These are phyloP conservation scores for Blennius ocellaris DNA, from an alignment of 2,113 vertebrate species.

Conservation along the genomic window DNA sequence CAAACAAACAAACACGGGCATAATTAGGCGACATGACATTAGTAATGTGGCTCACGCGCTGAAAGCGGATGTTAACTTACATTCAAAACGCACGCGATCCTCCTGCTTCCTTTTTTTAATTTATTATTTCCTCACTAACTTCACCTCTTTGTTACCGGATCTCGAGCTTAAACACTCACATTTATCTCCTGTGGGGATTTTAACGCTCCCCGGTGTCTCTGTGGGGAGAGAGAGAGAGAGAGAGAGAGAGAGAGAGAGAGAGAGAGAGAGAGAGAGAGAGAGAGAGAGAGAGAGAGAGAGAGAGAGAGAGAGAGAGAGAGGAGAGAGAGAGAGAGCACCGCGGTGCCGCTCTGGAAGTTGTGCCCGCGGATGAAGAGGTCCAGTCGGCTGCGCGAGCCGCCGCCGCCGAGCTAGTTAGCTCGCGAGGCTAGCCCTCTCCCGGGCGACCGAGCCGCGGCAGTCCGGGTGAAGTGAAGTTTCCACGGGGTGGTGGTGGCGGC, in stretches of 20 bases:
- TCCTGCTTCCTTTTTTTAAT: not conserved
- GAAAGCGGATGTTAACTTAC: constrained; percentile 64
- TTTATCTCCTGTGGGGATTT: too few species aligned
- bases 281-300: too few species aligned
- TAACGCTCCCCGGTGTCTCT: too few species aligned
- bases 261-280: too few species aligned
- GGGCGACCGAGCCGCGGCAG: too few species aligned
- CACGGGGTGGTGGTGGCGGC: too few species aligned
- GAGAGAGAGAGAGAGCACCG: too few species aligned
- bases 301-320: too few species aligned
- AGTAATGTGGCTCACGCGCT: not conserved
- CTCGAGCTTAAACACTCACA: too few species aligned
- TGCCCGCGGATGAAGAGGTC: not conserved
- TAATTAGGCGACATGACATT: constrained; percentile 13
- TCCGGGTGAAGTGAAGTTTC: constrained; percentile 29
- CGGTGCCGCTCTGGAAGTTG: constrained; percentile 21
- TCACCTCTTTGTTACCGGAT: not conserved
- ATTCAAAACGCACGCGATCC: not conserved
- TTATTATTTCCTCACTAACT: not conserved
- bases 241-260: too few species aligned
- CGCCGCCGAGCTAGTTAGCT: constrained; percentile 34
- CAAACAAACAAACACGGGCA: constrained; percentile 39
- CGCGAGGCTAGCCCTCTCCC: constrained; percentile 17
- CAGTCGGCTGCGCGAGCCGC: not conserved
- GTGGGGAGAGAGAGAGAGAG: too few species aligned